These are phyloP conservation scores for Drosophila pullipes DNA, from an alignment of 2,888 invertebrate genomes.

Conservation along the genomic window DNA sequence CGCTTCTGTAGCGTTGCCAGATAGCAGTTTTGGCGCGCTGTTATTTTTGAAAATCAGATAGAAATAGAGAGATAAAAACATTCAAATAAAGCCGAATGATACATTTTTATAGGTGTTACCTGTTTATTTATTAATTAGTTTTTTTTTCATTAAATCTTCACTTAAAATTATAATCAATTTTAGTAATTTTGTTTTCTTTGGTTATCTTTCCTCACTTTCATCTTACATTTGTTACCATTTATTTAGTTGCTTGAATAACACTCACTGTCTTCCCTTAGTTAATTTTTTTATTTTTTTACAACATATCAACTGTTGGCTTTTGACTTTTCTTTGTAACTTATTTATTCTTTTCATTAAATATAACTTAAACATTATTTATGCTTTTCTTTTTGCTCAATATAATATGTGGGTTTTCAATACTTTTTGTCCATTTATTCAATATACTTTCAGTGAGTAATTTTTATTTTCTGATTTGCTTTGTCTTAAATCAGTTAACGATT, in stretches of 20 bases:
- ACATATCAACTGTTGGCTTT: conserved; percentile 81
- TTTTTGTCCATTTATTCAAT: conserved; percentile 43
- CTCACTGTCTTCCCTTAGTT: conserved; percentile 57
- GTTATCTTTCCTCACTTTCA: conserved; percentile 56
- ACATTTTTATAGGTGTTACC: conserved; percentile 74
- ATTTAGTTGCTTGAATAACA: conserved; percentile 61
- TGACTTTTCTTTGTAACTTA: conserved; percentile 73
- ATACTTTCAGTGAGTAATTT: conserved; percentile 57
- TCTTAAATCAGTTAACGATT: conserved; percentile 62
- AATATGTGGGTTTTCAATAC: conserved; percentile 64
- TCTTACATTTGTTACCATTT: conserved; percentile 52
- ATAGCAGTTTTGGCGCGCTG: conserved; percentile 1
- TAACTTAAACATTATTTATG: conserved; percentile 75
- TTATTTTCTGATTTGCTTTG: conserved; percentile 54
- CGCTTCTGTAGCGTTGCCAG: conserved; percentile 30
- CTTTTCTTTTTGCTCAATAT: conserved; percentile 49
- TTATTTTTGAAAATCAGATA: neutral
- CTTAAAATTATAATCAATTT: conserved; percentile 75
- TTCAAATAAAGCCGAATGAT: conserved; percentile 14
- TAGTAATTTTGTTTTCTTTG: conserved; percentile 62
- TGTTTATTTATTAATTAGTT: conserved; percentile 77
- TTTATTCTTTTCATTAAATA: conserved; percentile 69
- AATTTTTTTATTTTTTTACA: conserved; percentile 58
- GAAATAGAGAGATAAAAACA: neutral
- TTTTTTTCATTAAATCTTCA: conserved; percentile 63